These are phyloP conservation scores for Junco hyemalis DNA, from an alignment of 2,113 vertebrate species.

Conservation along the genomic window DNA sequence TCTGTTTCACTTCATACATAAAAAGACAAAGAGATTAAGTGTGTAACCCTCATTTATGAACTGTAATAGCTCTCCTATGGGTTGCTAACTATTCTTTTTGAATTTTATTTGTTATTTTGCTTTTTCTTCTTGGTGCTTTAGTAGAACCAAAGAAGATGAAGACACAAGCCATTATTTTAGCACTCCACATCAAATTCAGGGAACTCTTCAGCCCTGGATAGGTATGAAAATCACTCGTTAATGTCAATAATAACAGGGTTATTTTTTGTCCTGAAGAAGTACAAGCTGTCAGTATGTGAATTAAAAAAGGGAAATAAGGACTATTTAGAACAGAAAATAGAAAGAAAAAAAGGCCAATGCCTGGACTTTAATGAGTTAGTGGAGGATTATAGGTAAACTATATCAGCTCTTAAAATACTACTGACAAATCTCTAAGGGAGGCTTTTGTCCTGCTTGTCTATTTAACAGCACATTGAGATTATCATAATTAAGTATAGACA, in stretches of 20 bases:
- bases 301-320: background rate
- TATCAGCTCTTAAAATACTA: background rate
- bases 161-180: background rate
- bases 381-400: background rate
- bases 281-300: background rate
- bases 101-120: background rate
- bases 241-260: background rate
- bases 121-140: background rate
- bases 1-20: conserved; percentile 40
- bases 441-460: background rate
- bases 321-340: background rate
- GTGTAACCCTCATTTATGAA: conserved; percentile 19
- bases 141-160: background rate
- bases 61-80: conserved; percentile 30
- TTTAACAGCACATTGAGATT: conserved; percentile 3
- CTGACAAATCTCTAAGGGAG: background rate
- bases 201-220: background rate
- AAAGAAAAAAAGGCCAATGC: background rate
- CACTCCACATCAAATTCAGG: background rate
- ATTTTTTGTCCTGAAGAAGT: background rate
- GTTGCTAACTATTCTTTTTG: conserved; percentile 27
- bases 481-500: background rate
- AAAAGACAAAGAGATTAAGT: conserved; percentile 41
- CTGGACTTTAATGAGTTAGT: background rate
- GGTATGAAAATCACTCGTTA: background rate